Evolutionary conservation across 2,888 invertebrate genomes (phyloP).

Genomic region (Cryptophagus acutangulus): DNA sequence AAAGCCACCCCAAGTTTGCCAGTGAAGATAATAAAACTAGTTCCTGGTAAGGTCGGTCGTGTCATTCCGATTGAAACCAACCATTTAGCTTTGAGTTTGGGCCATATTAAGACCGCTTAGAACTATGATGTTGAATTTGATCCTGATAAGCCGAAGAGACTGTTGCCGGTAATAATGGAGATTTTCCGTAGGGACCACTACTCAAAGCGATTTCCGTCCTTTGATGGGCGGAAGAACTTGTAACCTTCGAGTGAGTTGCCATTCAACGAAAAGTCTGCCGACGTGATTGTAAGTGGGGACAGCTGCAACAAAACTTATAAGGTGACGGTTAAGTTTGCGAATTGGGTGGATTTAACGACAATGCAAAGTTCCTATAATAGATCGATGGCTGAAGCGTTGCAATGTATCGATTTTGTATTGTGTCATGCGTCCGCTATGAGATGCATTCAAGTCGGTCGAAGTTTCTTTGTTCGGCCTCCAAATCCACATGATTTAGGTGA

Average conservation of each 20-base stretch:
- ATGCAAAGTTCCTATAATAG: conserved; percentile 23
- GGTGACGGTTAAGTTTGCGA: conserved; percentile 54
- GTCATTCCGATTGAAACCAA: conserved; percentile 52
- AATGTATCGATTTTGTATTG: conserved; percentile 82
- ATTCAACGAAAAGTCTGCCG: conserved; percentile 29
- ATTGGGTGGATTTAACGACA: conserved; percentile 49
- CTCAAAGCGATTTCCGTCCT: conserved; percentile 56
- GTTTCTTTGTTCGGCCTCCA: conserved; percentile 32
- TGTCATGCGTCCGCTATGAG: conserved; percentile 53
- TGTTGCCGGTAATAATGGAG: conserved; percentile 50
- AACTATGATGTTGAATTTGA: conserved; percentile 80
- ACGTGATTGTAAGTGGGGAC: conserved; percentile 9
- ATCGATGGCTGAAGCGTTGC: conserved; percentile 59
- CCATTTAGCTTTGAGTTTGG: conserved; percentile 51
- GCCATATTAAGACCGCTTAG: conserved; percentile 44
- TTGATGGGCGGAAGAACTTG: conserved; percentile 68
- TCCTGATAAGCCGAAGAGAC: conserved; percentile 66
- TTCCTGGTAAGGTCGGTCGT: conserved; percentile 46
- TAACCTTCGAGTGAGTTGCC: conserved; percentile 53
- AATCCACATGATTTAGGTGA: conserved; percentile 58
- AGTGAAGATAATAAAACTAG: conserved; percentile 2
- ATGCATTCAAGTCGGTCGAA: conserved; percentile 38
- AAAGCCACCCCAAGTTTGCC: background rate
- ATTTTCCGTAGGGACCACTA: conserved; percentile 40
- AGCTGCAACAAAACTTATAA: conserved; percentile 33